Base-by-base conservation (phyloP, 2,797 vertebrate species). In the Arrhamphus sclerolepis region DNA sequence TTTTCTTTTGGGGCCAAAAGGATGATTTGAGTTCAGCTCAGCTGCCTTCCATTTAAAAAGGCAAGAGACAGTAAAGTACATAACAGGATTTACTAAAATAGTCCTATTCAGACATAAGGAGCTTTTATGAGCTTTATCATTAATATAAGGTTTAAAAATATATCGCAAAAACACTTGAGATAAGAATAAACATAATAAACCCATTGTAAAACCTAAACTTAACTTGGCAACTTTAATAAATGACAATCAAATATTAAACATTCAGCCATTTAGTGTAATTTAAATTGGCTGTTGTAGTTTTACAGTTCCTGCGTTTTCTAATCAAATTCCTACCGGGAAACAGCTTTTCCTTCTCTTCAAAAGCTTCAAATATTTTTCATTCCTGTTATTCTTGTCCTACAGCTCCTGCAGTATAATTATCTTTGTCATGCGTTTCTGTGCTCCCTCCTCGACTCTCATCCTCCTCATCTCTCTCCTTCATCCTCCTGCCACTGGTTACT, bases 401-500 rank as follows among this genome's bases (percentile, higher is more conserved):
- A 0, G 26, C 57, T 46, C 18, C 44, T 21, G 59, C 61, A 11
- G 5, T 2, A 2, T 18, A 5, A n/a, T 49, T 6, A 16, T 52
- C 62, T 17, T 2, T 11, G 3, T 62, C 55, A 9, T 46, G 21
- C 1, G 4, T 54, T 19, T 73, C 51, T 46, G 28, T 7, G 2
- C 44, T 46, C 38, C 48, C 64, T 42, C 58, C 14, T 22, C 58
- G 6, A 1, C 22, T 42, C 17, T 13, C 28, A 0, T 77, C 56
- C 14, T 8, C 47, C 7, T 41, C 66, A 5, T 19, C 20, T 21
- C 10, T 56, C 26, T 38, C 55, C 40, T 41, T 75, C 1, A 3
- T 13, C 62, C 48, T 82, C 65, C 66, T 78, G 44, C 81, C 81
- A 63, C 57, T 66, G 9, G 10, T 77, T 10, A 73, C 6, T 48